Evolutionary conservation across 2,888 invertebrate species (phyloP), one percentile per base, ranked within the genome.

Genomic region (Aphidius colemani): DNA sequence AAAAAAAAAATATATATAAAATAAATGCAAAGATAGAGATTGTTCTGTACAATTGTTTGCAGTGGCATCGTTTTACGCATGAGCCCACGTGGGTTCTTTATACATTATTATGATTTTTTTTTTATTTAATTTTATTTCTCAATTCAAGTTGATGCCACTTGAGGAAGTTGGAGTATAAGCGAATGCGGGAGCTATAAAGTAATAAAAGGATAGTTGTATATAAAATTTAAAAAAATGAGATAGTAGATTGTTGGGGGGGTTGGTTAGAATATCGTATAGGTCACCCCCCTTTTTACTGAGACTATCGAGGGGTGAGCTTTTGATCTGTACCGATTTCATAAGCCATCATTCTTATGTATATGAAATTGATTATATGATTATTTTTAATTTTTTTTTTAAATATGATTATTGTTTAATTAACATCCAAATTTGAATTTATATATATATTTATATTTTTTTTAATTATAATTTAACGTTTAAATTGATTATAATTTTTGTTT

Each of bases 21-120:
- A 66, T 51, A 62, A 50, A 61, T 55, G 48, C 59, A 50, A 60
- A 50, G 41, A 43, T 48, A 61, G 63, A 62, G 63, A 57, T 50
- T 78, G 78, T 80, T 80, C 48, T 57, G 80, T 78, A 75, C 71
- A 74, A 79, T 79, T 82, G 79, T 82, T 82, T 82, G 81, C 81
- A 78, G 78, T 80, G 80, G 81, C 80, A 79, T 80, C 81, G 80
- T 82, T 82, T 81, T 78, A 81, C 81, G 82, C 82, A 81, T 81
- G 81, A 80, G 75, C 71, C 79, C 74, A 77, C 44, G 53, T 76
- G 67, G 74, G 77, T 79, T 78, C 80, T 81, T 79, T 80, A 78
- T 80, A 78, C 1, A 30, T 30, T 30, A 30, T 30, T 30, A 30
- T 30, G 3, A 30, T 30, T 30, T 30, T 30, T 5, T 30, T 5